Conservation (phyloP, 2,888 invertebrate species). For the Chorisops tibialis region DNA sequence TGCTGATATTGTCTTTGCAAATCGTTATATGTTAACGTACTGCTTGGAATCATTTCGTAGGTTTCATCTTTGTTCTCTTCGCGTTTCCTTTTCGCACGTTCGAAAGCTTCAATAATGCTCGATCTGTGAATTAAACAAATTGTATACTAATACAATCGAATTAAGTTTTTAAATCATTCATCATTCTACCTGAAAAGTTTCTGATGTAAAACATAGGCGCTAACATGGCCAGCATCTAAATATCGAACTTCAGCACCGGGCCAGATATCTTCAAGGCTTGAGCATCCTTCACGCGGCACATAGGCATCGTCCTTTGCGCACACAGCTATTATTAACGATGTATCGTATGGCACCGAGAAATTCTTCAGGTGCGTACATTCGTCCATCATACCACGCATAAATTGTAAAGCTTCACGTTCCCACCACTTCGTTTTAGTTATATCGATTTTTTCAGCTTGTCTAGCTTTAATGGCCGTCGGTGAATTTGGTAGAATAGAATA, state of each 20-base stretch:
- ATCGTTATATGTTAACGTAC: slow-evolving; percentile 39
- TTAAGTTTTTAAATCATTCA: background rate
- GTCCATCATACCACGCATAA: slow-evolving; percentile 98
- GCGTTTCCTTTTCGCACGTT: slow-evolving; percentile 61
- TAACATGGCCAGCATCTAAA: slow-evolving; percentile 85
- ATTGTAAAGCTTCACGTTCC: slow-evolving; percentile 78
- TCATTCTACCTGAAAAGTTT: slow-evolving; percentile 75
- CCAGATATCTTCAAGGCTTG: slow-evolving; percentile 85
- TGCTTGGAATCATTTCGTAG: slow-evolving; percentile 37
- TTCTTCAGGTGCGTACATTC: slow-evolving; percentile 96
- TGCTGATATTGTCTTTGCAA: slow-evolving; percentile 40
- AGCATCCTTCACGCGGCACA: slow-evolving; percentile 81
- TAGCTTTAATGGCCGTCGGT: slow-evolving; percentile 22
- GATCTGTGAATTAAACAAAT: slow-evolving; percentile 57
- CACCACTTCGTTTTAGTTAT: slow-evolving; percentile 65
- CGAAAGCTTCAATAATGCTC: slow-evolving; percentile 74
- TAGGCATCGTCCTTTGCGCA: slow-evolving; percentile 88
- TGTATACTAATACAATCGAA: background rate
- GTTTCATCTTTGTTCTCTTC: slow-evolving; percentile 23
- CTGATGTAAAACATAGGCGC: slow-evolving; percentile 83
- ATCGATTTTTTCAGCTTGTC: slow-evolving; percentile 50
- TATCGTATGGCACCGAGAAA: slow-evolving; percentile 84
- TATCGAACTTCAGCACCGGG: slow-evolving; percentile 86
- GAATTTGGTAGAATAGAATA: slow-evolving; percentile 43
- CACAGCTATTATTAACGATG: slow-evolving; percentile 85